phyloP scores from a whole-genome alignment of 2,113 vertebrate species.

The Cyprinodon tularosa region DNA sequence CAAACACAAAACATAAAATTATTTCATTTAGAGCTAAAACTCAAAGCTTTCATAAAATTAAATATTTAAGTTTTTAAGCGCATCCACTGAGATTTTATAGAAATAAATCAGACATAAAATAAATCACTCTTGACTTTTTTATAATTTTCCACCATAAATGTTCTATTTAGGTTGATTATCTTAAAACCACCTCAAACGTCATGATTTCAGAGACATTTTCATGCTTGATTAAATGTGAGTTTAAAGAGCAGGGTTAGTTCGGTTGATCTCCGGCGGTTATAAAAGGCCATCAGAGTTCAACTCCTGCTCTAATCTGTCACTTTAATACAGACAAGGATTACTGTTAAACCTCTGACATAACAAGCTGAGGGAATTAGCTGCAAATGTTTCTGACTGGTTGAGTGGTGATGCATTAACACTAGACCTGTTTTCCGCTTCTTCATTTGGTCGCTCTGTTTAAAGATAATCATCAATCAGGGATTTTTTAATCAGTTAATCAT shows the following conservation, averaged over 20 bases:
- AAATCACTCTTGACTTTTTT: too few relatives aligned
- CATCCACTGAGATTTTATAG: too few relatives aligned
- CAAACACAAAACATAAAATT: neutral
- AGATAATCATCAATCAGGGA: neutral
- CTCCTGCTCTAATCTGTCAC: constrained; percentile 3
- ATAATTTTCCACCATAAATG: too few relatives aligned
- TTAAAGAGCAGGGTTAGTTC: neutral
- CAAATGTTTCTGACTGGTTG: neutral
- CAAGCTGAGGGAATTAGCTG: neutral
- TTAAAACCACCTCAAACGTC: too few relatives aligned
- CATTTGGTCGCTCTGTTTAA: neutral
- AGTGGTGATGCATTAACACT: neutral
- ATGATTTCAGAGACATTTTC: too few relatives aligned
- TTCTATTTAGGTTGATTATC: too few relatives aligned
- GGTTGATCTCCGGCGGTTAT: constrained; percentile 1
- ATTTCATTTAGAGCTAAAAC: too few relatives aligned
- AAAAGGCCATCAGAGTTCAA: neutral
- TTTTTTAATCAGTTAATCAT: neutral
- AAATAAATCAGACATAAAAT: too few relatives aligned
- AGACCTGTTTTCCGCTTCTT: constrained; percentile 1
- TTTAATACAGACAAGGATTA: constrained; percentile 38
- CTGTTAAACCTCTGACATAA: constrained; percentile 41
- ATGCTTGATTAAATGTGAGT: too few relatives aligned
- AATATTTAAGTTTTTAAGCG: too few relatives aligned
- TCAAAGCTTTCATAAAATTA: too few relatives aligned